Base-by-base conservation (phyloP, 2,113 vertebrate species). In the Tragelaphus imberbis region DNA sequence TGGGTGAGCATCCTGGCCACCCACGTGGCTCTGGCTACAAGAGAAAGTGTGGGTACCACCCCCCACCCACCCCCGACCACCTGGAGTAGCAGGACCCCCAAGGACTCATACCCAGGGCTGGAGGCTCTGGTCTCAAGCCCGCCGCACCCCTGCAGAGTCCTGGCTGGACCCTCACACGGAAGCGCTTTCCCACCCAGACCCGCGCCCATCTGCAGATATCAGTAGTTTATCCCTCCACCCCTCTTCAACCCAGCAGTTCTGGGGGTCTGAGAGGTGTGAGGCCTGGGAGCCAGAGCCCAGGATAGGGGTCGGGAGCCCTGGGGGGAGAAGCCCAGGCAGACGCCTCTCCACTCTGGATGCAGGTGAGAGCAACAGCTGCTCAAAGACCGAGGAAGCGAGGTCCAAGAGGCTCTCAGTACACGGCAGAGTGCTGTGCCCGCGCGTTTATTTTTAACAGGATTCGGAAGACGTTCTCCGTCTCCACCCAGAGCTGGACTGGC, bases 311-410 rank as follows among this genome's bases (percentile, higher is more conserved):
- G 2, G 2, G 61, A 30, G 71, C 58, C 23, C 23, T 0, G 3
- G 2, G 30, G 2, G n/a, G 7, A 0, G 4, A 1, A 12, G 40
- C 84, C 13, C 19, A 0, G 0, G 47, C 36, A 14, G 71, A 27
- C n/a, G 2, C 30, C 1, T 0, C 25, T 7, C 12, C 81, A n/a
- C 53, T 36, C 95, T 3, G 65, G 86, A 27, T 4, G 10, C 3
- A 3, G 44, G 6, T 2, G 28, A 51, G 92, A 56, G 6, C 44
- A 2, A 9, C 75, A 40, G 91, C 14, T 7, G 40, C 44, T 53
- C 7, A 0, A 19, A 10, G 71, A 33, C 55, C 0, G 7, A 9
- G 16, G 36, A 21, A 75, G 56, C 19, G 27, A 40, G 28, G 21
- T 6, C 40, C 1, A 14, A 2, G 8, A 0, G 0, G 21, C 47